Evolutionary conservation across 2,113 vertebrate species (phyloP).

Genomic region (Hystrix cristata): DNA sequence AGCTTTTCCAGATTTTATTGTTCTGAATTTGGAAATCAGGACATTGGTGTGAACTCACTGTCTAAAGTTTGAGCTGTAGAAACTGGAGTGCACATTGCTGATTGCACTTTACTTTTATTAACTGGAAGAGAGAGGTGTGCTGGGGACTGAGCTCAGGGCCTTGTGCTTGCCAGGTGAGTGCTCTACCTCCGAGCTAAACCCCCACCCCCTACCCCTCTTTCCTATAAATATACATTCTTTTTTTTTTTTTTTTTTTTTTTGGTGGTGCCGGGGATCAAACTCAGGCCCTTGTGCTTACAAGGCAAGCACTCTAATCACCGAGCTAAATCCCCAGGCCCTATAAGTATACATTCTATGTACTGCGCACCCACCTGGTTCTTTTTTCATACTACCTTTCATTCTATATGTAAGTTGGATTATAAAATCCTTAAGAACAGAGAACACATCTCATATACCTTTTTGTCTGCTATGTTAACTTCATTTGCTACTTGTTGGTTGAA

Average conservation of each 20-base stretch:
- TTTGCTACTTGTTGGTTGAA: not conserved
- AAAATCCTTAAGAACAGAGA: not conserved
- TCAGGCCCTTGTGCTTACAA: no score
- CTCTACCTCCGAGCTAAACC: no score
- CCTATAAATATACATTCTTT: no score
- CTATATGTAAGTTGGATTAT: not conserved
- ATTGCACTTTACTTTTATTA: not conserved
- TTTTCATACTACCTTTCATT: not conserved
- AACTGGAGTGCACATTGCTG: not conserved
- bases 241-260: no score
- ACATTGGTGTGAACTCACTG: not conserved
- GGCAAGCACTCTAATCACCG: no score
- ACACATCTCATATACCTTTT: not conserved
- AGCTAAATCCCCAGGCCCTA: not conserved
- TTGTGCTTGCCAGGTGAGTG: no score
- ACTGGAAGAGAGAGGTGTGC: no score
- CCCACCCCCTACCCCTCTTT: no score
- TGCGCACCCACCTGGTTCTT: not conserved
- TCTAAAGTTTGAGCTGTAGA: not conserved
- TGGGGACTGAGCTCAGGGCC: no score
- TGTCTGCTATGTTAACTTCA: not conserved
- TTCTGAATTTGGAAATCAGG: constrained; percentile 31
- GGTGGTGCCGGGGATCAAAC: no score
- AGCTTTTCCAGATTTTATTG: not conserved
- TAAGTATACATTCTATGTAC: not conserved